Evolutionary conservation across 2,113 vertebrate genomes (phyloP).

Genomic region (Macrotis lagotis): DNA sequence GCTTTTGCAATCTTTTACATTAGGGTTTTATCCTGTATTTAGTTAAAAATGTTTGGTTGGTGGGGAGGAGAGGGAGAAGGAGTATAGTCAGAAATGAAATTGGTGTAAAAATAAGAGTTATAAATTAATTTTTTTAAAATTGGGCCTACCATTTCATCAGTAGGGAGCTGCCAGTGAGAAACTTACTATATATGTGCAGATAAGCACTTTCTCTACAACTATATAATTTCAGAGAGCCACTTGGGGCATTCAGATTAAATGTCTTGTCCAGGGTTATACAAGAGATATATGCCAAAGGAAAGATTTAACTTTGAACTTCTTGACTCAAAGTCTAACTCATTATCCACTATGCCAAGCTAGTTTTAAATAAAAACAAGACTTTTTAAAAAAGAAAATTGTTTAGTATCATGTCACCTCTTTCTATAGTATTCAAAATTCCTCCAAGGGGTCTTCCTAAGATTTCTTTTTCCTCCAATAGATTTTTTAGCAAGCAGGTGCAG

Average conservation of each 20-base stretch:
- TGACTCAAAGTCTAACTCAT: neutral
- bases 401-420: neutral
- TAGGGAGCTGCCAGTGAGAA: neutral
- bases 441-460: neutral
- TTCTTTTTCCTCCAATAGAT: neutral
- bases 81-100: neutral
- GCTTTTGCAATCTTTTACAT: neutral
- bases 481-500: conserved; percentile 25
- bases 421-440: conserved; percentile 35
- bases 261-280: neutral
- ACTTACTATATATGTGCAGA: neutral
- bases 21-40: neutral
- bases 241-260: neutral
- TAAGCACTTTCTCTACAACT: neutral
- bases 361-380: neutral
- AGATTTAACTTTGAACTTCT: neutral
- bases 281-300: neutral
- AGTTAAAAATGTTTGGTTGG: neutral
- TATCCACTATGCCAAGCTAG: neutral
- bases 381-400: conserved; percentile 8
- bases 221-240: neutral
- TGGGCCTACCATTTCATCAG: neutral
- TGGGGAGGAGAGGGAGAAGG: neutral
- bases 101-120: neutral
- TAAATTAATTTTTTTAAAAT: neutral